phyloP scores from a whole-genome alignment of 2,888 invertebrate species.

The Lycophotia porphyrea region DNA sequence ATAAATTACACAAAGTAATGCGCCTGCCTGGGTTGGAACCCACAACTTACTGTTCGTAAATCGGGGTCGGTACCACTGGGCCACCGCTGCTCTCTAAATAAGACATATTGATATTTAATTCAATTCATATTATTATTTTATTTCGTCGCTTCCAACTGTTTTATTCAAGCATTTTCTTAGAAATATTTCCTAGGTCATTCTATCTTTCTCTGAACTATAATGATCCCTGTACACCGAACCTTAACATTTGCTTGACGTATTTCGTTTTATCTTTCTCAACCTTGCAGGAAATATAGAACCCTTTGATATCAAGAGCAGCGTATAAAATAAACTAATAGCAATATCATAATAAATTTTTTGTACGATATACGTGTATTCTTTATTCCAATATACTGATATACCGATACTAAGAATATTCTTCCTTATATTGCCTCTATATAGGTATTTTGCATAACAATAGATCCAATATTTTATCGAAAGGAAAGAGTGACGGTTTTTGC shows the following conservation, averaged over 20 bases:
- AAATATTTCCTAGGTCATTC: constrained; percentile 18
- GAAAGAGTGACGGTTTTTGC: constrained; percentile 23
- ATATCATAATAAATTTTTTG: constrained; percentile 53
- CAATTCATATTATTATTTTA: background rate
- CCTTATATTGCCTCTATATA: constrained; percentile 48
- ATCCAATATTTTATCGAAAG: constrained; percentile 25
- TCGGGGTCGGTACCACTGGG: too few relatives aligned
- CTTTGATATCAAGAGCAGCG: constrained; percentile 39
- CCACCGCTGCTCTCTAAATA: too few relatives aligned
- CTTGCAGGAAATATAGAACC: constrained; percentile 24
- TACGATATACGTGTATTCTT: constrained; percentile 37
- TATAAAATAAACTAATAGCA: constrained; percentile 48
- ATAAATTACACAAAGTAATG: too few relatives aligned
- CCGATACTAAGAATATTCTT: constrained; percentile 33
- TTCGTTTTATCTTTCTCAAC: constrained; percentile 42
- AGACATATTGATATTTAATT: too few relatives aligned
- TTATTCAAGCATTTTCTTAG: background rate
- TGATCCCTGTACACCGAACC: constrained; percentile 20
- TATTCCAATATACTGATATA: constrained; percentile 39
- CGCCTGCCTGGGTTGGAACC: too few relatives aligned
- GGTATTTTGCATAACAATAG: constrained; percentile 51
- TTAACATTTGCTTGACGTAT: constrained; percentile 36
- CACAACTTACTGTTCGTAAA: too few relatives aligned
- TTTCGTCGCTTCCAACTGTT: background rate
- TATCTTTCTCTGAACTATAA: constrained; percentile 35